Percentiles rank a stretch among this genome's conserved stretches.
These are phyloP conservation scores for Xestia xanthographa DNA, from an alignment of 2,888 invertebrate genomes.

Conservation along the genomic window DNA sequence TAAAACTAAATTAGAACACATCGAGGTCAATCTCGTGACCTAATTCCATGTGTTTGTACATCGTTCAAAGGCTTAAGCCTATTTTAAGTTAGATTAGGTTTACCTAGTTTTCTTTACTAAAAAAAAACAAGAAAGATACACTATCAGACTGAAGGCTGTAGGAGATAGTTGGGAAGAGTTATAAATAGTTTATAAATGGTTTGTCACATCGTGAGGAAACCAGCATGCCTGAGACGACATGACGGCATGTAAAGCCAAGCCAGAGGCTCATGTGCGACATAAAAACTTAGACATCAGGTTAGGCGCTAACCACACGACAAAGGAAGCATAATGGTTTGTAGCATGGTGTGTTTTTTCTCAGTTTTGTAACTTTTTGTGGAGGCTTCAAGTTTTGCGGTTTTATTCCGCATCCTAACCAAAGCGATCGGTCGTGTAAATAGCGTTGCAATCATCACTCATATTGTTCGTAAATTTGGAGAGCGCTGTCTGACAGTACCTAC, in stretches of 20 bases:
- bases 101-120: not conserved
- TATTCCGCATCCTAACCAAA: not conserved
- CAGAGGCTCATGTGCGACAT: too few relatives aligned
- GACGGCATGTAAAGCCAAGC: too few relatives aligned
- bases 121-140: not conserved
- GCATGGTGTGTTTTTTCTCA: too few relatives aligned
- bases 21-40: slow-evolving; percentile 11
- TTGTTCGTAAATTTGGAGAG: not conserved
- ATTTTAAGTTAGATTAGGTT: slow-evolving; percentile 17
- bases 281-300: too few relatives aligned
- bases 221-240: too few relatives aligned
- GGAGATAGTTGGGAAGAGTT: not conserved
- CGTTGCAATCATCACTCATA: not conserved
- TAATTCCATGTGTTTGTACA: not conserved
- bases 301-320: too few relatives aligned
- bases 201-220: not conserved
- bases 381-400: not conserved
- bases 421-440: not conserved
- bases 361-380: not conserved
- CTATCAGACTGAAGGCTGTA: too few relatives aligned
- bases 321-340: too few relatives aligned
- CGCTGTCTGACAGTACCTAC: too few relatives aligned
- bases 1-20: not conserved
- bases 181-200: not conserved
- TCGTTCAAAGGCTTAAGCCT: not conserved